Percentiles rank a stretch among this genome's conserved stretches.
Conservation (phyloP, 2,113 vertebrate genomes). For the Tylochromis polylepis region DNA sequence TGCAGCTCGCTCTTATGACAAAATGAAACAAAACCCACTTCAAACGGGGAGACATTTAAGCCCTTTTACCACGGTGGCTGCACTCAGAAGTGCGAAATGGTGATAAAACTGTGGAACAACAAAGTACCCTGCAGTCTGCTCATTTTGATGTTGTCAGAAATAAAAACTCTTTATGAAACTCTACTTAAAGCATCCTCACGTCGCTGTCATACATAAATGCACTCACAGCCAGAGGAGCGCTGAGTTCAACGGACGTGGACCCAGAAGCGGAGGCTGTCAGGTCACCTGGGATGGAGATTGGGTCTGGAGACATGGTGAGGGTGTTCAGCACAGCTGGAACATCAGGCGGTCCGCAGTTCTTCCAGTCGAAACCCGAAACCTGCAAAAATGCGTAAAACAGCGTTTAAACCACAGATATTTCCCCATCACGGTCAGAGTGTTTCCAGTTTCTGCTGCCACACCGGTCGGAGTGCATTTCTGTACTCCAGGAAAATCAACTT, state of each 20-base stretch:
- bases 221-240: conserved; percentile 65
- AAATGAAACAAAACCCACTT: neutral
- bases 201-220: neutral
- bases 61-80: neutral
- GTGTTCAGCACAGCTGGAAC: conserved; percentile 62
- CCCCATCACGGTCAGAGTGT: neutral
- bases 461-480: neutral
- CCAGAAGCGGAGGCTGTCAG: conserved; percentile 62
- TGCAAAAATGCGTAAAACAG: neutral
- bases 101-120: neutral
- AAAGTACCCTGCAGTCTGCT: neutral
- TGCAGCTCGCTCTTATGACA: neutral
- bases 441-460: neutral
- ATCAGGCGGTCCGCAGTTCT: conserved; percentile 67
- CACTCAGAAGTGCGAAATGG: neutral
- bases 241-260: conserved; percentile 49
- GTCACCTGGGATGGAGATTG: conserved; percentile 70
- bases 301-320: conserved; percentile 66
- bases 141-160: neutral
- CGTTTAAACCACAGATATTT: neutral
- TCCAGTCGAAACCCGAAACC: conserved; percentile 67
- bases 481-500: neutral
- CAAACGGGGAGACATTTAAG: neutral
- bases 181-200: neutral
- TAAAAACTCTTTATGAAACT: neutral